Conservation (phyloP, 1,140 invertebrate species). For the Dreissena rostriformis region DNA sequence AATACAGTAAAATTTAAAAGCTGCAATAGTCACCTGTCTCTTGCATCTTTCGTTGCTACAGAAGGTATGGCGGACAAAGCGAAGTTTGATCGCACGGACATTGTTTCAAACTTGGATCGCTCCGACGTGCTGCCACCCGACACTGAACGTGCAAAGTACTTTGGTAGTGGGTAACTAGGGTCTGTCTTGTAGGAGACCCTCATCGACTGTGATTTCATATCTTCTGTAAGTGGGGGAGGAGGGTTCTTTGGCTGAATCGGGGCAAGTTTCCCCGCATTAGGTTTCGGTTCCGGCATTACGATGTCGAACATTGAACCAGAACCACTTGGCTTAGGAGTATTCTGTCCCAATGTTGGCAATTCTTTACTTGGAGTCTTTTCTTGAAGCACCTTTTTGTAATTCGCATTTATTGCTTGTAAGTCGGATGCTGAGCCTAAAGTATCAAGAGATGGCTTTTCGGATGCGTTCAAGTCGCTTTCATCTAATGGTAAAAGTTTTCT, state of each 20-base stretch:
- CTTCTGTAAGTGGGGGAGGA: constrained; percentile 67
- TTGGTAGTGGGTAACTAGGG: constrained; percentile 49
- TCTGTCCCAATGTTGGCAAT: not conserved
- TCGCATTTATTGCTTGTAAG: constrained; percentile 54
- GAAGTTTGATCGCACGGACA: constrained; percentile 71
- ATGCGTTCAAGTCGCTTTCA: constrained; percentile 12
- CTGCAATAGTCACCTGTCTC: constrained; percentile 70
- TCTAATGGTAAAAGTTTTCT: constrained; percentile 27
- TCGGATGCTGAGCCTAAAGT: constrained; percentile 61
- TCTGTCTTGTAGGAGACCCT: constrained; percentile 70
- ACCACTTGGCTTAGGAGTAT: not conserved
- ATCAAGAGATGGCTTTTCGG: constrained; percentile 10
- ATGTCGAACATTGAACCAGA: constrained; percentile 1
- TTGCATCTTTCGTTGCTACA: constrained; percentile 74
- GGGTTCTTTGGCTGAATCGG: constrained; percentile 60
- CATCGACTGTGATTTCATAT: constrained; percentile 67
- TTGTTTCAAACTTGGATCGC: constrained; percentile 52
- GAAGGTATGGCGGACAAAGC: constrained; percentile 66
- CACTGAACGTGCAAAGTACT: constrained; percentile 50
- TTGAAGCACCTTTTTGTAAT: constrained; percentile 58
- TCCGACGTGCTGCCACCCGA: constrained; percentile 29
- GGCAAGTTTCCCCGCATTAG: constrained; percentile 49
- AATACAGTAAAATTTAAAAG: no score
- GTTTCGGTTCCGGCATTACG: constrained; percentile 40
- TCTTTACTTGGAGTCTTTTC: constrained; percentile 7